Evolutionary conservation across 2,797 vertebrate species (phyloP).

Genomic region (Diceros bicornis): DNA sequence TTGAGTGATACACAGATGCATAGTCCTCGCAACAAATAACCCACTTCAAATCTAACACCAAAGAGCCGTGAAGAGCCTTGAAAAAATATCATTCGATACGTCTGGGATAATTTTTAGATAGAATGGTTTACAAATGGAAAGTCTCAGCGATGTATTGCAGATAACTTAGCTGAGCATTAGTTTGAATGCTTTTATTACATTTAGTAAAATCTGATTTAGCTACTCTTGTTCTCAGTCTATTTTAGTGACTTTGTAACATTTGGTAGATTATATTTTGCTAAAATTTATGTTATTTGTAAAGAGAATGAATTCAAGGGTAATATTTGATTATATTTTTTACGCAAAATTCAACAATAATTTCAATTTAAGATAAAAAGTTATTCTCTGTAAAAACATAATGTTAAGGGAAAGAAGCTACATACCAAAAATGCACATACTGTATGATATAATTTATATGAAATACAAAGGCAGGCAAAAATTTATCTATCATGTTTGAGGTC

Average conservation of each 20-base stretch:
- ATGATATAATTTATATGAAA: background rate
- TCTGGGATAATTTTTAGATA: background rate
- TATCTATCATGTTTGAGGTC: background rate
- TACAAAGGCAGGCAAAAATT: background rate
- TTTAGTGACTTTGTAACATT: background rate
- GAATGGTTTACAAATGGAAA: background rate
- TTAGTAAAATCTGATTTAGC: background rate
- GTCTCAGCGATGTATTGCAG: background rate
- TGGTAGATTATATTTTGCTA: background rate
- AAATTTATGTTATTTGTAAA: background rate
- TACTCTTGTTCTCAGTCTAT: background rate
- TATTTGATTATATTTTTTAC: background rate
- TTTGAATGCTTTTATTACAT: background rate
- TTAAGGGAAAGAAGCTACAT: background rate
- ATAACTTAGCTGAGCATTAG: background rate
- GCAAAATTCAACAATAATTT: background rate
- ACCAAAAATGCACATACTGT: background rate
- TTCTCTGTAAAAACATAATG: background rate
- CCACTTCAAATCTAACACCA: constrained; percentile 45
- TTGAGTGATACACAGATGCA: constrained; percentile 29
- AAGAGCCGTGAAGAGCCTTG: constrained; percentile 13
- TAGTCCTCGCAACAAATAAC: constrained; percentile 53
- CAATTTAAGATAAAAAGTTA: constrained; percentile 46
- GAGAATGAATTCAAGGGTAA: background rate
- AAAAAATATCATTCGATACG: background rate